Conservation (phyloP, 53 echinoderm and acorn worm species). For the Temnopleurus reevesii region DNA sequence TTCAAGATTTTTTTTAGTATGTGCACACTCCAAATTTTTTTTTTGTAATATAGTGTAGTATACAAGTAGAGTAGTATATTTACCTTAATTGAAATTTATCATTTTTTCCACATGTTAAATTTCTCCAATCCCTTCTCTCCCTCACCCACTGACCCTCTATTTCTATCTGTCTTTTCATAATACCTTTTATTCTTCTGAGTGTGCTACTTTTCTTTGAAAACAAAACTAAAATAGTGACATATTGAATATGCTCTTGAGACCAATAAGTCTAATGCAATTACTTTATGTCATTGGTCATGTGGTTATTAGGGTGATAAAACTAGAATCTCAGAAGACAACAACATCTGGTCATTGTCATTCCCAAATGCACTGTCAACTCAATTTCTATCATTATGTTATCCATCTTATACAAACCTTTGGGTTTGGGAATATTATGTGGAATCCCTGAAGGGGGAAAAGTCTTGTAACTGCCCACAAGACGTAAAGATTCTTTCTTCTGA, state of each 20-base stretch:
- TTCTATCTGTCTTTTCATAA: not conserved
- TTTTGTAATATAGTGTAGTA: too few species aligned
- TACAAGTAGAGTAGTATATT: too few species aligned
- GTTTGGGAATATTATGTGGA: too few species aligned
- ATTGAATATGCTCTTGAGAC: constrained; percentile 8
- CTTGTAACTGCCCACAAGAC: too few species aligned
- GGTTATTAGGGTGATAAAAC: constrained; percentile 30
- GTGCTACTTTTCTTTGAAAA: not conserved
- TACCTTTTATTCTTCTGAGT: not conserved
- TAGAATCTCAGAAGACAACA: not conserved
- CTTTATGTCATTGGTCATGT: constrained; percentile 2
- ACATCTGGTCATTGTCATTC: not conserved
- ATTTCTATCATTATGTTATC: not conserved
- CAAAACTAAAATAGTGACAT: constrained; percentile 36
- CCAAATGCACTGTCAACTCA: not conserved
- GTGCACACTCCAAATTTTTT: too few species aligned
- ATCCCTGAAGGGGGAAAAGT: too few species aligned
- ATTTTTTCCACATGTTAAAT: too few species aligned
- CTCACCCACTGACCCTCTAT: not conserved
- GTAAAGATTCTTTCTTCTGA: too few species aligned
- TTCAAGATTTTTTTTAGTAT: too few species aligned
- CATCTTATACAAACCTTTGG: too few species aligned
- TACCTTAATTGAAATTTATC: too few species aligned
- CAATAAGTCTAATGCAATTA: constrained; percentile 37
- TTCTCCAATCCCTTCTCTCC: not conserved